phyloP scores from a whole-genome alignment of 2,113 vertebrate genomes.

The Malaclemys terrapin region DNA sequence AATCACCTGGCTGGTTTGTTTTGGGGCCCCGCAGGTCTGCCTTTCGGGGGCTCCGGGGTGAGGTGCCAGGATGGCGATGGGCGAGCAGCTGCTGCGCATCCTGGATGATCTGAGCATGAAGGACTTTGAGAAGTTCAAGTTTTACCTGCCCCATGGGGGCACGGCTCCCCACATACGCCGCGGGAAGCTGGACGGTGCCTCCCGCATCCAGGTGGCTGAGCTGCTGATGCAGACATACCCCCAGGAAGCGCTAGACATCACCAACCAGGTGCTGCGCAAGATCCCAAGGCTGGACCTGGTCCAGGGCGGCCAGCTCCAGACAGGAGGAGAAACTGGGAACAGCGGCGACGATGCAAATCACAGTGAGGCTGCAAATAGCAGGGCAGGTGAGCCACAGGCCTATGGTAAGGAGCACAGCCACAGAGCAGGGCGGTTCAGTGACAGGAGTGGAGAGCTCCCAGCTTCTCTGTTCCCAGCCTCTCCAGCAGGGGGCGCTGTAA shows the following conservation, averaged over 20 bases:
- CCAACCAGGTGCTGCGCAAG: neutral
- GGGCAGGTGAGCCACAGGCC: neutral
- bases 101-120: neutral
- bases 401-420: neutral
- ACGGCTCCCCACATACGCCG: neutral
- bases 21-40: neutral
- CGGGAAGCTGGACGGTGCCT: neutral
- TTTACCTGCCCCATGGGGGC: neutral
- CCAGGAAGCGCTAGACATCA: neutral
- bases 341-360: neutral
- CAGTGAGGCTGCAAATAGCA: neutral
- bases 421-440: neutral
- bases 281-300: neutral
- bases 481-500: no score
- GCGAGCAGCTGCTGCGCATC: neutral
- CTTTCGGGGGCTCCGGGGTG: neutral
- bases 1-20: neutral
- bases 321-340: no score
- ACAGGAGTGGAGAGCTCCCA: neutral
- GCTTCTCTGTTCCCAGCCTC: neutral
- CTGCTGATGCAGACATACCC: neutral
- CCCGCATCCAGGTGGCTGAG: neutral
- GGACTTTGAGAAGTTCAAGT: neutral
- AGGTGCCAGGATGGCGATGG: neutral
- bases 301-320: rapidly evolving